These are phyloP conservation scores for Atta cephalotes DNA, from an alignment of 1,140 invertebrate genomes.

Conservation along the genomic window DNA sequence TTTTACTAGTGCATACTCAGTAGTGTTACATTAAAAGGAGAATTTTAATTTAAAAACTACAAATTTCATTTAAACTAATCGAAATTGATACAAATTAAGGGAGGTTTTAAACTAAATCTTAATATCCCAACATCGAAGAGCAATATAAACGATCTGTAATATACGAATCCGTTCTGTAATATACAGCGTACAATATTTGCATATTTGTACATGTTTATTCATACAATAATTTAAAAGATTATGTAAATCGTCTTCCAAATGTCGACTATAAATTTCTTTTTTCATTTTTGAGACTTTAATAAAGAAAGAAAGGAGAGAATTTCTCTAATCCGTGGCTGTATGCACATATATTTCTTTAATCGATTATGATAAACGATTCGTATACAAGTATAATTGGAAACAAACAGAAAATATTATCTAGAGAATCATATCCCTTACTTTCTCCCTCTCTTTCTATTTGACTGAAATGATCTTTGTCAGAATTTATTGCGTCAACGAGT, in stretches of 20 bases:
- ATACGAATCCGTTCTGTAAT: too few species aligned
- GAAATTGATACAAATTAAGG: too few species aligned
- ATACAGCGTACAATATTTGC: neutral
- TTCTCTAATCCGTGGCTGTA: neutral
- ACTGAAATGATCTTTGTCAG: neutral
- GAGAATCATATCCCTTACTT: neutral
- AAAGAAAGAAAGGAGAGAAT: neutral
- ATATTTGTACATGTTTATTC: neutral
- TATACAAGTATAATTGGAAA: constrained; percentile 35
- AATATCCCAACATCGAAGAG: too few species aligned
- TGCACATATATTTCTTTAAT: neutral
- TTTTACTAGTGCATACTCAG: neutral
- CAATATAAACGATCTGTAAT: too few species aligned
- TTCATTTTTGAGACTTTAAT: neutral
- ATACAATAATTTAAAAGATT: neutral
- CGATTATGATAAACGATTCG: neutral
- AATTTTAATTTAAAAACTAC: neutral
- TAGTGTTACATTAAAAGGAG: neutral
- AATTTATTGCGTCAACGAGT: constrained; percentile 61
- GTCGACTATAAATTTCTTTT: neutral
- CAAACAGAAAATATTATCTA: constrained; percentile 19
- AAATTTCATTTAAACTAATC: too few species aligned
- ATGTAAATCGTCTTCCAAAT: neutral
- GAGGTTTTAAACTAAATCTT: too few species aligned
- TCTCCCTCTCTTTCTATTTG: neutral